Base-by-base conservation (phyloP, 2,113 vertebrate species). In the Sylvietta virens region DNA sequence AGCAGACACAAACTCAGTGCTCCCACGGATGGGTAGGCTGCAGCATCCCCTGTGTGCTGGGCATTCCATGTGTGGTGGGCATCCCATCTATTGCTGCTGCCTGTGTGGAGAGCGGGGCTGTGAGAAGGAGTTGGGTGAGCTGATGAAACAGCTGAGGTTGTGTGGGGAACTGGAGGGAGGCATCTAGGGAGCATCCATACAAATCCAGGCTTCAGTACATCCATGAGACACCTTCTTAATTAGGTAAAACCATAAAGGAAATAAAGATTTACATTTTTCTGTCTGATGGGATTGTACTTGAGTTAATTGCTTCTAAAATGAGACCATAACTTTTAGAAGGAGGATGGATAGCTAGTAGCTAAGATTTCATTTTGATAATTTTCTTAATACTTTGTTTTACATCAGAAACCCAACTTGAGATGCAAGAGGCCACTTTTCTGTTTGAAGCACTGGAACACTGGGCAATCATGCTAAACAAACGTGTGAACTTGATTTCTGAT, bases 41-140 rank as follows among this genome's bases (percentile, higher is more conserved):
- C 65, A 67, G 57, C 37, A 66, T 57, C 42, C 70, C 0, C 0
- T 3, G 15, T 3, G 28, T 57, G 62, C 17, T 30, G 88, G 66
- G 39, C 33, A 23, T 48, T 37, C 44, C 1, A 0, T 4, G 11
- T 10, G 16, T 51, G 76, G 15, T 31, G 89, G 57, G 40, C 26
- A 42, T 42, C 81, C n/a, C 5, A 1, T 5, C 26, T 22, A 2
- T 7, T 42, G 33, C 39, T 1, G 3, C 6, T 51, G 0, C 17
- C 53, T 28, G 11, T 10, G 27, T 11, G 67, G 35, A 51, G 60
- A 9, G 16, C 2, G 7, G 10, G 17, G 9, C 0, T 23, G 7
- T 44, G 71, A 37, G 35, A 6, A 64, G 51, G 53, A 8, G 2
- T 3, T 72, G 30, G 39, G 18, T 67, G 76, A 66, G 47, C 18